Evolutionary conservation across 2,888 invertebrate species (phyloP).

Genomic region (Uloborus plumipes): DNA sequence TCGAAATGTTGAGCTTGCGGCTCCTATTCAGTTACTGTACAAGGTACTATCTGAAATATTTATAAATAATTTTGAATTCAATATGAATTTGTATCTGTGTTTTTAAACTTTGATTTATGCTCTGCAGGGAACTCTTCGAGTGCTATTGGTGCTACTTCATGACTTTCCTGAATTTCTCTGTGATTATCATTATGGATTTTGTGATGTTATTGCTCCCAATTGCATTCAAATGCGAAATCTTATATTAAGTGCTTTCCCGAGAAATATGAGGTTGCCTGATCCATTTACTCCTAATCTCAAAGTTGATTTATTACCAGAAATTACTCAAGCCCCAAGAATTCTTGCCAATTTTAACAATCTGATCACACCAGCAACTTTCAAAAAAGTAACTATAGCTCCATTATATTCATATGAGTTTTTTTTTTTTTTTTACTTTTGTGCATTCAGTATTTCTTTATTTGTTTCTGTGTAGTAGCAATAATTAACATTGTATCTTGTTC

Average conservation of each 20-base stretch:
- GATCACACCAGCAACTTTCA: conserved; percentile 89
- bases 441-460: no score
- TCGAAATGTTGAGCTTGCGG: conserved; percentile 94
- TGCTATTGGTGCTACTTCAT: conserved; percentile 93
- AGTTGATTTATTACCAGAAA: conserved; percentile 91
- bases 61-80: no score
- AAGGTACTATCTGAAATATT: conserved; percentile 77
- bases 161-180: conserved; percentile 99
- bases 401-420: no score
- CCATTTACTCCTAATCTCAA: conserved; percentile 98
- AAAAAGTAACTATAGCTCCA: conserved; percentile 76
- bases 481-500: no score
- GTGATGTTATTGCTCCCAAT: conserved; percentile 98
- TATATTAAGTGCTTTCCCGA: conserved; percentile 96
- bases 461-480: no score
- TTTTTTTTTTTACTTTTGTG: no score
- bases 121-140: conserved; percentile 81
- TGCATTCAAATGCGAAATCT: conserved; percentile 99
- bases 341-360: conserved; percentile 87
- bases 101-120: no score
- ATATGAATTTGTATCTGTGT: no score
- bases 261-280: conserved; percentile 98
- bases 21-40: conserved; percentile 93
- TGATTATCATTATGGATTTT: conserved; percentile 98
- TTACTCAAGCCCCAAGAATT: conserved; percentile 88